A percentile compares a stretch with the other conserved stretches of the same genome.
Evolutionary conservation across 1,140 invertebrate species (phyloP).

Genomic region (Argopecten irradians): DNA sequence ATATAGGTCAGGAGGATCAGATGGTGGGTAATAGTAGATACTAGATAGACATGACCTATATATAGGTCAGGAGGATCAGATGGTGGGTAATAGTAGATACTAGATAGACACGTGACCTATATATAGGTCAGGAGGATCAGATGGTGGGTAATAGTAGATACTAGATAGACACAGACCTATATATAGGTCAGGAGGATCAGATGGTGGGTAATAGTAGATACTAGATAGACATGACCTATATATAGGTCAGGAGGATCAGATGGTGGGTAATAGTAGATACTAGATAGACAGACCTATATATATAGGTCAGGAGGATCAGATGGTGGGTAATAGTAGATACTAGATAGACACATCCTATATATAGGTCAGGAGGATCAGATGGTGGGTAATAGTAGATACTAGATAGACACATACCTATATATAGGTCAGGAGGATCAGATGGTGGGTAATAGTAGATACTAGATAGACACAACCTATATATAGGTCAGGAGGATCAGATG

Average conservation of each 20-base stretch:
- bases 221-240: too few relatives aligned
- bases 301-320: not conserved
- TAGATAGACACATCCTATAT: too few relatives aligned
- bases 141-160: not conserved
- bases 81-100: not conserved
- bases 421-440: not conserved
- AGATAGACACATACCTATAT: too few relatives aligned
- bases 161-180: too few relatives aligned
- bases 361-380: not conserved
- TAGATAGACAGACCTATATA: too few relatives aligned
- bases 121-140: not conserved
- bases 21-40: not conserved
- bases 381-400: not conserved
- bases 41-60: too few relatives aligned
- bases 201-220: not conserved
- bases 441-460: not conserved
- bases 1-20: not conserved
- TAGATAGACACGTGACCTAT: too few relatives aligned
- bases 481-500: not conserved
- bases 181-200: not conserved
- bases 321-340: not conserved
- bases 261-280: not conserved
- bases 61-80: not conserved
- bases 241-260: not conserved
- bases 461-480: too few relatives aligned